These are phyloP conservation scores for Craniophora ligustri DNA, from an alignment of 2,888 invertebrate species.

Conservation along the genomic window DNA sequence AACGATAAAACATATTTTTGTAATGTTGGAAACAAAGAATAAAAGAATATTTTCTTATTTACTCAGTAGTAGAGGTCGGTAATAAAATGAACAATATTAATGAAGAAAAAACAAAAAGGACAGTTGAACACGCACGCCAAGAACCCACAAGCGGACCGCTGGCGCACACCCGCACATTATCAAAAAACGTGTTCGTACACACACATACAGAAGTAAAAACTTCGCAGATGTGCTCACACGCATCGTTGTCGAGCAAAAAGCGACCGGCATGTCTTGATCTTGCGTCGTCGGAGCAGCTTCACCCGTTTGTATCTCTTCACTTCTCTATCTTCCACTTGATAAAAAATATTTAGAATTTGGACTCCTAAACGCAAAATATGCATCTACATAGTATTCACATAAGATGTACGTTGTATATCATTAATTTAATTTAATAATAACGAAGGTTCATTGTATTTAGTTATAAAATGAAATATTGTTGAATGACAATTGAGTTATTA, in stretches of 20 bases:
- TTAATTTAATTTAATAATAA: too few relatives aligned
- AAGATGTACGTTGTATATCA: too few relatives aligned
- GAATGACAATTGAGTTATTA: background rate
- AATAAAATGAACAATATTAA: constrained; percentile 66
- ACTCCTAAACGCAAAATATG: background rate
- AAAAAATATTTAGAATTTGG: constrained; percentile 14
- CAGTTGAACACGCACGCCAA: constrained; percentile 66
- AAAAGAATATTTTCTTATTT: constrained; percentile 43
- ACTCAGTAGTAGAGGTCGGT: constrained; percentile 55
- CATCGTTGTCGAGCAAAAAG: constrained; percentile 75
- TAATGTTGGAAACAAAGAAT: constrained; percentile 33
- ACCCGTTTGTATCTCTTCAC: constrained; percentile 49
- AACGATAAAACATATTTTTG: constrained; percentile 16
- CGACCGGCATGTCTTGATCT: constrained; percentile 66
- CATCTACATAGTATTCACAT: constrained; percentile 1
- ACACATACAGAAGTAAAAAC: constrained; percentile 71
- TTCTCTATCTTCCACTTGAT: constrained; percentile 21
- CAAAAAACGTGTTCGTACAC: constrained; percentile 68
- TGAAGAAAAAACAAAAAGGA: constrained; percentile 67
- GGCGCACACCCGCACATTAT: constrained; percentile 62
- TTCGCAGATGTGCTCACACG: constrained; percentile 83
- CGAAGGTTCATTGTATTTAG: too few relatives aligned
- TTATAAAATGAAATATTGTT: too few relatives aligned
- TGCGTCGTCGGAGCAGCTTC: constrained; percentile 57
- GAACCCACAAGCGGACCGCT: constrained; percentile 65